Conservation (phyloP, 2,888 invertebrate genomes). For the Brenthis hecate region DNA sequence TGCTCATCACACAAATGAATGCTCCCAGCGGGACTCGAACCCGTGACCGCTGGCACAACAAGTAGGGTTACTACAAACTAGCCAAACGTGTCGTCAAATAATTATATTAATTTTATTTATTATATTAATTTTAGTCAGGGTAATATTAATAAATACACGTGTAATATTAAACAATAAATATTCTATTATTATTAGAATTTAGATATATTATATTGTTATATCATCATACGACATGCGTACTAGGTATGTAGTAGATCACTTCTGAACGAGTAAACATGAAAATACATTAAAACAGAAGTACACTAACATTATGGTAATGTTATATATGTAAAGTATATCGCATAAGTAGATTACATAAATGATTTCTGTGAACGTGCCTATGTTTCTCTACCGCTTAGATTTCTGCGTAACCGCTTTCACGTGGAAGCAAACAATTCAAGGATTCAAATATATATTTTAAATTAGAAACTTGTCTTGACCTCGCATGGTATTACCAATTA, state of each 20-base stretch:
- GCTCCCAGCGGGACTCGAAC: too few relatives aligned
- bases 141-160: too few relatives aligned
- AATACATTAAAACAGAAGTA: slow-evolving; percentile 3
- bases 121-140: too few relatives aligned
- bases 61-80: too few relatives aligned
- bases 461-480: background rate
- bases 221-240: background rate
- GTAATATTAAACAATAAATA: too few relatives aligned
- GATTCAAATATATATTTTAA: background rate
- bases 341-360: slow-evolving; percentile 15
- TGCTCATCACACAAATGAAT: too few relatives aligned
- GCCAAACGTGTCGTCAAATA: too few relatives aligned
- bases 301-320: background rate
- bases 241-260: background rate
- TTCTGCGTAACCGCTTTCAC: slow-evolving; percentile 7
- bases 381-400: background rate
- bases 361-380: slow-evolving; percentile 10
- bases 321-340: slow-evolving; percentile 9
- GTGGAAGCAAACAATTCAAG: background rate
- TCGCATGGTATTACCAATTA: background rate
- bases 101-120: too few relatives aligned
- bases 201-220: background rate
- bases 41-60: too few relatives aligned
- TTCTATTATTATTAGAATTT: too few relatives aligned
- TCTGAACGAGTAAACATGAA: background rate